Base-by-base conservation (phyloP, 2,797 vertebrate species). In the Decapterus maruadsi region DNA sequence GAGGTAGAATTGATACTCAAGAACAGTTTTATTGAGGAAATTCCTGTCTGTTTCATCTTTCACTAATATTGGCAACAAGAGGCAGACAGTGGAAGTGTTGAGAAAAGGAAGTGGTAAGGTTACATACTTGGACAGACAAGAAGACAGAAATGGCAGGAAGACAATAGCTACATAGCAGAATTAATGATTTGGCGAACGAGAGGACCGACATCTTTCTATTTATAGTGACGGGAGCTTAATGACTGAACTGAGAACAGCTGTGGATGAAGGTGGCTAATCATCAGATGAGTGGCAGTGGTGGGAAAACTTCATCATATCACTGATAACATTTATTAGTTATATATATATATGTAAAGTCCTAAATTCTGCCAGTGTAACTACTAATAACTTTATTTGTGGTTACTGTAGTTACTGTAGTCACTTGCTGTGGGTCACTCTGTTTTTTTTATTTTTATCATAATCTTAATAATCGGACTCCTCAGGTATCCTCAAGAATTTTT, bases 171-270 rank as follows among this genome's bases (percentile, higher is more conserved):
- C 62, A 69, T 16, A 17, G 62, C 40, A 68, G 55, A 22, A 53
- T 55, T 46, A 43, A 68, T 63, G 16, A 73, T 62, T 43, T 75
- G 64, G 48, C 54, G 68, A 81, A 69, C 48, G 20, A 45, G 51
- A 45, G 42, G 29, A 13, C 20, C 12, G 56, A 13, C 22, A 34
- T 22, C 48, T 42, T 59, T 75, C 75, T 75, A 59, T 71, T 77
- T 67, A 63, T 80, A 68, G 45, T 3, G 1, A 8, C 7, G 0
- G 17, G 20, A 57, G 53, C 19, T 59, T 59, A 71, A 69, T 42
- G 51, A 68, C 40, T 63, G 56, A 54, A 34, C 56, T 38, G 59
- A 72, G 3, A 63, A 50, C 46, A 73, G 46, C 59, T 68, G 59
- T 36, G 34, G 36, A 57, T 14, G 56, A 63, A 66, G 56, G 43